Percentiles rank a stretch among this genome's conserved stretches.
These are phyloP conservation scores for Stenurella melanura DNA, from an alignment of 2,888 invertebrate genomes.

Conservation along the genomic window DNA sequence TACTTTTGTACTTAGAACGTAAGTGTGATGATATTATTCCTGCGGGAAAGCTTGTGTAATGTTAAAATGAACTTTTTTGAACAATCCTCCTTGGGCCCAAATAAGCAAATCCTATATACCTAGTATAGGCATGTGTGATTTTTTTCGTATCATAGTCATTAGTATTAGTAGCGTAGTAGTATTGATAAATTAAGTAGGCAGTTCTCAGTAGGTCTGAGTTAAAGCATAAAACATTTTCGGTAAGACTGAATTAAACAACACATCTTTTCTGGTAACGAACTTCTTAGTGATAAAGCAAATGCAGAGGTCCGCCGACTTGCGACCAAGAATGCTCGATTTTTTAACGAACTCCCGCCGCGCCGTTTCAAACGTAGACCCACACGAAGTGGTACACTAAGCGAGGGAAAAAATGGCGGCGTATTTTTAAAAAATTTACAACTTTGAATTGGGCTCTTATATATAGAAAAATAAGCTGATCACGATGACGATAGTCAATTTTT, in stretches of 20 bases:
- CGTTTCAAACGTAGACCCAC: conserved; percentile 5
- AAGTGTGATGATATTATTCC: conserved; percentile 69
- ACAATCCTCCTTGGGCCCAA: conserved; percentile 75
- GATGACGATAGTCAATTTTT: too few species aligned
- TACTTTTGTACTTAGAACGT: conserved; percentile 67
- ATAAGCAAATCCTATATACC: conserved; percentile 71
- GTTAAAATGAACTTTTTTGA: conserved; percentile 66
- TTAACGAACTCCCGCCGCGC: conserved; percentile 17
- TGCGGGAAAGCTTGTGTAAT: conserved; percentile 68
- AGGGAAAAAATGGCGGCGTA: too few species aligned
- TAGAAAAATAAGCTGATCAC: too few species aligned
- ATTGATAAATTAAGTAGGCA: conserved; percentile 58
- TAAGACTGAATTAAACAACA: conserved; percentile 74
- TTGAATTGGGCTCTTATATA: too few species aligned
- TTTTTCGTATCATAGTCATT: conserved; percentile 73
- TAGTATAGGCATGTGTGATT: conserved; percentile 73
- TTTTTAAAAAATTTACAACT: too few species aligned
- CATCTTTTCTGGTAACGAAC: conserved; percentile 73
- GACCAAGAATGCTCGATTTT: conserved; percentile 45
- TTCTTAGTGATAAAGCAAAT: conserved; percentile 70
- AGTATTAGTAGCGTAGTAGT: conserved; percentile 69
- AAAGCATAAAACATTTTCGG: conserved; percentile 69
- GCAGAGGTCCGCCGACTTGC: conserved; percentile 63
- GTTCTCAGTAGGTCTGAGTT: conserved; percentile 59
- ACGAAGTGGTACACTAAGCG: too few species aligned